Percentiles rank a stretch among this genome's conserved stretches.
Evolutionary conservation across 2,113 vertebrate species (phyloP).

Genomic region (Chloropsis hardwickii): DNA sequence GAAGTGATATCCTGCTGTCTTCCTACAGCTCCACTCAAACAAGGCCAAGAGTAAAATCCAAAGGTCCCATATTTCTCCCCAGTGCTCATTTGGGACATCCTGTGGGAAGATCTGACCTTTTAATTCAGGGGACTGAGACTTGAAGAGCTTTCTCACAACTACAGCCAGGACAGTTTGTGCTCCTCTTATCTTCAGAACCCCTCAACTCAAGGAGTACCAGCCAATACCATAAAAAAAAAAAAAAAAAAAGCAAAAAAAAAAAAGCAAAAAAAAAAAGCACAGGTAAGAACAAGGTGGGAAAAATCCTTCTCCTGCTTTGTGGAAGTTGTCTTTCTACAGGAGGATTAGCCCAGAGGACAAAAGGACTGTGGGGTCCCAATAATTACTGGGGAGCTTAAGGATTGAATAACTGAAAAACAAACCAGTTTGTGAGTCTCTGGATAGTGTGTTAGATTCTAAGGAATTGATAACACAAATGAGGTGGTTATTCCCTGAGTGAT

Average conservation of each 20-base stretch:
- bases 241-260: not conserved
- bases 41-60: not conserved
- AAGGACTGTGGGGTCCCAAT: not conserved
- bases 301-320: not conserved
- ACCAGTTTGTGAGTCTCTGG: not conserved
- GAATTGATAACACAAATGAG: not conserved
- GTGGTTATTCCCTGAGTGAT: not conserved
- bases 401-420: not conserved
- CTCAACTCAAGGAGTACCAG: not conserved
- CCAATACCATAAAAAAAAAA: not conserved
- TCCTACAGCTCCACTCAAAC: not conserved
- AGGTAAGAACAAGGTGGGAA: not conserved
- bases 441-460: not conserved
- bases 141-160: not conserved
- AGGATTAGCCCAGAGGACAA: not conserved
- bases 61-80: not conserved
- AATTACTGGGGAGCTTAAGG: not conserved
- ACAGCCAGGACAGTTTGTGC: not conserved
- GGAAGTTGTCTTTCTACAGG: not conserved
- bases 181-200: not conserved
- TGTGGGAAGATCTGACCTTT: not conserved
- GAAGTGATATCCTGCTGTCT: not conserved
- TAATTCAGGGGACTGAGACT: not conserved
- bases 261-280: not conserved
- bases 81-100: not conserved